These are phyloP conservation scores for Zeugodacus cucurbitae DNA, from an alignment of 1,140 invertebrate genomes.

Conservation along the genomic window DNA sequence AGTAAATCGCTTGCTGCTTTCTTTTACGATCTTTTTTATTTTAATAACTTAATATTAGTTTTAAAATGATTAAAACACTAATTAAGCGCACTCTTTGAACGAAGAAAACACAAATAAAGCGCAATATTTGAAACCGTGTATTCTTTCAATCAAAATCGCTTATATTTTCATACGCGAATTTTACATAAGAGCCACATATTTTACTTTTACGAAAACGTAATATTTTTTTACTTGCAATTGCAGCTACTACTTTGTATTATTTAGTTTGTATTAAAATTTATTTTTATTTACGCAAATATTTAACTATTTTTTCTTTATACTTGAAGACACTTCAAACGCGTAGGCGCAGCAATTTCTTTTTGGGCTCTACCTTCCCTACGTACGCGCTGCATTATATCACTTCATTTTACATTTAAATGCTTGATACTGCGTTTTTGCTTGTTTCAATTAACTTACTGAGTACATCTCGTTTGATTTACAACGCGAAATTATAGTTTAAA, in stretches of 20 bases:
- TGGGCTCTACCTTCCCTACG: not conserved
- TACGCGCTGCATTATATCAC: not conserved
- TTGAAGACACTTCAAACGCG: not conserved
- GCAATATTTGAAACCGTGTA: not conserved
- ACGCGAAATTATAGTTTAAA: not conserved
- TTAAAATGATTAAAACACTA: not conserved
- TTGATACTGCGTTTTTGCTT: not conserved
- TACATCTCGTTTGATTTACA: not conserved
- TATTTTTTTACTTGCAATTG: not conserved
- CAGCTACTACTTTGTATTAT: no score
- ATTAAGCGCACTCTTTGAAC: not conserved
- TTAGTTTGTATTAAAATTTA: not conserved
- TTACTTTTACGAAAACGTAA: not conserved
- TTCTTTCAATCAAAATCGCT: not conserved
- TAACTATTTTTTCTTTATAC: not conserved
- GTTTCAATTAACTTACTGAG: not conserved
- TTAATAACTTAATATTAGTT: not conserved
- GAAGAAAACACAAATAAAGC: not conserved
- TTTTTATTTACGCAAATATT: not conserved
- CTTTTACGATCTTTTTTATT: not conserved
- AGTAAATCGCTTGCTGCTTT: not conserved
- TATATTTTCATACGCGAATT: not conserved
- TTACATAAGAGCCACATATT: conserved; percentile 8
- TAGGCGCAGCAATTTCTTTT: not conserved
- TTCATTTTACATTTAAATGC: not conserved